Evolutionary conservation across 2,113 vertebrate species (phyloP).

Genomic region (Mormyrus lacerda): DNA sequence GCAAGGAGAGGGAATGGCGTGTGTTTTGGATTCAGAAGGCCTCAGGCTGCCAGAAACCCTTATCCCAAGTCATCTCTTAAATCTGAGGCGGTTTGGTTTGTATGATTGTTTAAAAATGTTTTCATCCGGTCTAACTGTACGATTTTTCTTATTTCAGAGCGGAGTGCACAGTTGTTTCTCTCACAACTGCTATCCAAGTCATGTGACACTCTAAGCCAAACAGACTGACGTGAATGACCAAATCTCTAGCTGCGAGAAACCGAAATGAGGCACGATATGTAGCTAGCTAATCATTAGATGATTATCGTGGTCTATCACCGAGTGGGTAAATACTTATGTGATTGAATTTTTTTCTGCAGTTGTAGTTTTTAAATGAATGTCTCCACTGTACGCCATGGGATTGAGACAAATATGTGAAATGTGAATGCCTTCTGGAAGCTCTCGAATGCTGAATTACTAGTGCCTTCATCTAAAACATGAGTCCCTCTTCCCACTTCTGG

Average conservation of each 20-base stretch:
- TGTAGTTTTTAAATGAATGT: neutral
- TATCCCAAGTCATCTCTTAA: neutral
- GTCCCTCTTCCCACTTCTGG: neutral
- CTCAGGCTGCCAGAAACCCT: neutral
- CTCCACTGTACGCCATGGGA: neutral
- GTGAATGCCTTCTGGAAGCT: neutral
- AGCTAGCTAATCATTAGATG: neutral
- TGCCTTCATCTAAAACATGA: neutral
- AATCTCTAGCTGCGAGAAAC: neutral
- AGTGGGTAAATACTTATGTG: neutral
- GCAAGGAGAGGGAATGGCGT: neutral
- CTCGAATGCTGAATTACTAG: neutral
- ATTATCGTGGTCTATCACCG: neutral
- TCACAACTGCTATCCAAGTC: constrained; percentile 67
- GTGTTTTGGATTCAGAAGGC: neutral
- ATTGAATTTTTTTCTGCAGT: neutral
- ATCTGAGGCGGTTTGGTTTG: neutral
- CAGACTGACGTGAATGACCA: neutral
- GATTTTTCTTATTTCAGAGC: constrained; percentile 60
- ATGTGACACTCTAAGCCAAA: constrained; percentile 47
- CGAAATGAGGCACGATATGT: neutral
- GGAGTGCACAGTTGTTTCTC: constrained; percentile 71
- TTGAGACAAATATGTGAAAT: neutral
- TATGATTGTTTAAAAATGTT: neutral
- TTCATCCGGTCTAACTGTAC: constrained; percentile 21